Base-by-base conservation (phyloP, 1,140 invertebrate species). In the Hyles euphorbiae region DNA sequence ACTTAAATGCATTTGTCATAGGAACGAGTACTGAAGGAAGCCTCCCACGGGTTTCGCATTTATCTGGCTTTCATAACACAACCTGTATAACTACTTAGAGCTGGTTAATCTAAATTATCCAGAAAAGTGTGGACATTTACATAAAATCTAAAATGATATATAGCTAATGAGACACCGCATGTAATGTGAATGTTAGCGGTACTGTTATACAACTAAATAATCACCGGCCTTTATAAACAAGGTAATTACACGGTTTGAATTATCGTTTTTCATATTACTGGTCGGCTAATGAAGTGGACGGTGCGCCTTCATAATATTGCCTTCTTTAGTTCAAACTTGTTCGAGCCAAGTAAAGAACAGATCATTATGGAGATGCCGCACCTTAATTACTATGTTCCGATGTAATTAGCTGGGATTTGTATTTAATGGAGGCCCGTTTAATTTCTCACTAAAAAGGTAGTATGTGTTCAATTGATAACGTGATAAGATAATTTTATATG, bases 401-500 rank as follows among this genome's bases (percentile, higher is more conserved):
- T 60, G 65, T 73, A 74, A 79, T 79, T 70, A 74, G 68, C 60
- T 8, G 60, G 66, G 66, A 71, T 74, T 70, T 67, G 61, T 69
- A 71, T 73, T 72, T 74, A 74, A 69, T 67, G 63, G 58, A 66
- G 8, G 5, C 36, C 34, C 53, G n/a, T 56, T 60, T 67, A 46
- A 67, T 67, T 46, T 52, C 40, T 56, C 60, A 56, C 12, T 64
- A 49, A 60, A 60, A 64, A 60, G 58, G 53, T 47, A 53, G 60
- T 58, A 54, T 60, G 36, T 57, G 58, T 60, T 60, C 36, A 60
- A 53, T 60, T 53, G 54, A 11, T 60, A 53, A 2, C n/a, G 22
- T 56, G 58, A 64, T 60, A 57, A 61, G 65, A 62, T 66, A 66
- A 61, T 6, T 9, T 54, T 61, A 40, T 66, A 66, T 59, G 51